Percentiles rank a stretch among this genome's conserved stretches.
These are phyloP conservation scores for Ennomos quercinarius DNA, from an alignment of 2,888 invertebrate species.

Conservation along the genomic window DNA sequence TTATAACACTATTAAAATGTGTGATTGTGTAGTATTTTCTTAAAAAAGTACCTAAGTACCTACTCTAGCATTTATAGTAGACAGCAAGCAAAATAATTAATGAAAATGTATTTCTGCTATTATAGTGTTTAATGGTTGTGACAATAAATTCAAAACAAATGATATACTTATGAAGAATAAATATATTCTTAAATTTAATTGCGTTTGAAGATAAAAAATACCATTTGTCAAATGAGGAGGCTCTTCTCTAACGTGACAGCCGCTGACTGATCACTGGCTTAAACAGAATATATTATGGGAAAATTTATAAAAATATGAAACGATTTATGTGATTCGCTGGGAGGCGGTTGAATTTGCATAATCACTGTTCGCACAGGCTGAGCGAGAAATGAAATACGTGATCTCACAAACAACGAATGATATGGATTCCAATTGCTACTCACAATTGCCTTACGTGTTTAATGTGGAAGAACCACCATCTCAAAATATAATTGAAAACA, in stretches of 20 bases:
- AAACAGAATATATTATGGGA: conserved; percentile 72
- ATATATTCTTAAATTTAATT: conserved; percentile 35
- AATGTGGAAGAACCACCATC: no score
- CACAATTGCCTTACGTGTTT: no score
- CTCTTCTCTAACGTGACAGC: conserved; percentile 55
- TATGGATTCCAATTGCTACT: conserved; percentile 36
- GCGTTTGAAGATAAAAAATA: conserved; percentile 42
- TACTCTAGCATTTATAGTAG: no score
- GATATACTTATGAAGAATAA: not conserved
- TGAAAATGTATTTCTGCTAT: no score
- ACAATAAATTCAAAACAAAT: conserved; percentile 5
- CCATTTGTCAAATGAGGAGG: conserved; percentile 62
- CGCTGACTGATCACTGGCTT: conserved; percentile 70
- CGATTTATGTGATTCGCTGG: conserved; percentile 75
- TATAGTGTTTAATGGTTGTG: not conserved
- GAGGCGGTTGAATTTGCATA: conserved; percentile 72
- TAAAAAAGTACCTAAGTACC: no score
- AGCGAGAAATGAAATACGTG: conserved; percentile 73
- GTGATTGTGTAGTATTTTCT: no score
- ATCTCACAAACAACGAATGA: conserved; percentile 63
- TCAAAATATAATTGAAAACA: no score
- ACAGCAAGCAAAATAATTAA: no score
- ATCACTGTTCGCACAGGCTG: conserved; percentile 62
- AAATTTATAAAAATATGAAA: conserved; percentile 77
- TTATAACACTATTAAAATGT: no score